These are phyloP conservation scores for Iphiclides podalirius DNA, from an alignment of 2,888 invertebrate species.

Conservation along the genomic window DNA sequence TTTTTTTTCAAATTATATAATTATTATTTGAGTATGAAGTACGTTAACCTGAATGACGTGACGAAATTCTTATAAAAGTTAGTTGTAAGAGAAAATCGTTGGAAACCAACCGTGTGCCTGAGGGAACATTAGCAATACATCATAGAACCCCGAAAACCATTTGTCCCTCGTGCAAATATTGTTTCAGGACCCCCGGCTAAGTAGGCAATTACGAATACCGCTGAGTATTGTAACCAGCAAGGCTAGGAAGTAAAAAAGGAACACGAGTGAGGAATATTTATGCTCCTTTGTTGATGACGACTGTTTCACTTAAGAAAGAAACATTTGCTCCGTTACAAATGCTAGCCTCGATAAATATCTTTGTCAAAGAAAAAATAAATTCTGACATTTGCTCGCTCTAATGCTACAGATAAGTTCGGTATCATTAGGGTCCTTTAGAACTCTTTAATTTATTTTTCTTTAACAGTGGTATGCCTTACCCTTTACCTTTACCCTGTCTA, in stretches of 20 bases:
- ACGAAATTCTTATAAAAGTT: neutral
- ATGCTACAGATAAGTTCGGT: too few species aligned
- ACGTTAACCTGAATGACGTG: neutral
- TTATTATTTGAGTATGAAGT: too few species aligned
- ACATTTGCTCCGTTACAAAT: neutral
- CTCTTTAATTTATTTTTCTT: too few species aligned
- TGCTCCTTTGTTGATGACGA: slow-evolving; percentile 1
- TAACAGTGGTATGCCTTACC: too few species aligned
- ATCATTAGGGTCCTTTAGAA: too few species aligned
- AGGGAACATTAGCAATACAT: slow-evolving; percentile 9
- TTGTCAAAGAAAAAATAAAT: too few species aligned
- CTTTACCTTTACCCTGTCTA: too few species aligned
- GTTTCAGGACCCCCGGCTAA: slow-evolving; percentile 17
- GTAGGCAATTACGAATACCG: slow-evolving; percentile 20
- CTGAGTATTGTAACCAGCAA: slow-evolving; percentile 1
- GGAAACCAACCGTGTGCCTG: neutral
- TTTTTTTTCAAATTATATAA: too few species aligned
- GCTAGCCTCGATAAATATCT: too few species aligned
- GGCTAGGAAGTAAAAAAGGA: slow-evolving; percentile 5
- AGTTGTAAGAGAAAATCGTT: neutral
- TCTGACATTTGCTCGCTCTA: neutral
- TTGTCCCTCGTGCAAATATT: slow-evolving; percentile 17
- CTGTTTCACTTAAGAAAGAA: neutral
- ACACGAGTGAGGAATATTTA: slow-evolving; percentile 12
- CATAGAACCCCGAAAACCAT: slow-evolving; percentile 14